A percentile compares a stretch with the other conserved stretches of the same genome.
These are phyloP conservation scores for Aricia artaxerxes DNA, from an alignment of 2,888 invertebrate genomes.

Conservation along the genomic window DNA sequence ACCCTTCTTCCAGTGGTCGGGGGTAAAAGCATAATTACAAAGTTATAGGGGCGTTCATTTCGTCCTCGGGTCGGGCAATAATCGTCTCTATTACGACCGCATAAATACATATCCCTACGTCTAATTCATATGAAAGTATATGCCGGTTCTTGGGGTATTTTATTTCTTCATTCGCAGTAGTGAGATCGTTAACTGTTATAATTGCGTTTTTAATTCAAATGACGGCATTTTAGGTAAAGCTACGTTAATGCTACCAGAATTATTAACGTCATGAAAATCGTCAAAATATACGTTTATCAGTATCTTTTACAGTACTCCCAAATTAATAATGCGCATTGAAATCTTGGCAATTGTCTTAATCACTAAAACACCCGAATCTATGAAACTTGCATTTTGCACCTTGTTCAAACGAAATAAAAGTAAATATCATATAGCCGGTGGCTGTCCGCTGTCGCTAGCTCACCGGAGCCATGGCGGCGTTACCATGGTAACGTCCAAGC, in stretches of 20 bases:
- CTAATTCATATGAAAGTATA: not conserved
- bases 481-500: no score
- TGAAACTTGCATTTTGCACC: no score
- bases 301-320: no score
- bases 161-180: constrained; percentile 5
- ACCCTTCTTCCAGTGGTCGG: constrained; percentile 47
- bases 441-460: no score
- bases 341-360: no score
- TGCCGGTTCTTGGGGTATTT: constrained; percentile 3
- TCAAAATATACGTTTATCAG: not conserved
- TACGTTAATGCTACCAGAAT: not conserved
- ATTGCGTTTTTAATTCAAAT: not conserved
- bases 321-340: no score
- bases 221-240: not conserved
- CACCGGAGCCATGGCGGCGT: no score
- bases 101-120: constrained; percentile 18
- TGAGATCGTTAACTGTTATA: not conserved
- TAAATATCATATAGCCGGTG: no score
- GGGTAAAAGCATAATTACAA: constrained; percentile 44
- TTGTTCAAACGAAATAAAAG: no score
- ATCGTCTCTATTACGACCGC: constrained; percentile 33
- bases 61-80: constrained; percentile 30
- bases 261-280: not conserved
- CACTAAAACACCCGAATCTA: no score
- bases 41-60: constrained; percentile 36